Evolutionary conservation across 2,888 invertebrate genomes (phyloP), one percentile per base, ranked within the genome.

Genomic region (Neria commutata): DNA sequence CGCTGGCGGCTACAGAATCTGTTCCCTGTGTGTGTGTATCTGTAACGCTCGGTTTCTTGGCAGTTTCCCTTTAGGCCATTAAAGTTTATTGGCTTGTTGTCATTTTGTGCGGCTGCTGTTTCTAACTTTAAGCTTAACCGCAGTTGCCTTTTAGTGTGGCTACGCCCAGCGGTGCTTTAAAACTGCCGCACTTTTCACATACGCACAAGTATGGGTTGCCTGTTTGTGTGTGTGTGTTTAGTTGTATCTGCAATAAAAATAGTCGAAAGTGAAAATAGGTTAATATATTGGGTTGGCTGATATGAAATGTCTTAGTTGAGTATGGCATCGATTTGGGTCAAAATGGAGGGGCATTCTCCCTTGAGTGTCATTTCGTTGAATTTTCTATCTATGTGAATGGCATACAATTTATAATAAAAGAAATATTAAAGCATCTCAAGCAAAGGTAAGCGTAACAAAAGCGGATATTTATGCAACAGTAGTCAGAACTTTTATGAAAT

Each of bases 1-100:
- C 11, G 11, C 29, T 8, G 29, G 11, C 6, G 11, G 11, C 29
- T 8, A 29, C 6, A 29, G 11, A 29, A 29, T 8, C 6, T 29
- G 11, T 37, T 10, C 37, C n/a, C n/a, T 11, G 6, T 37, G 4
- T n/a, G 37, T 14, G 8, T 5, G n/a, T 37, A 14, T 37, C n/a
- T 37, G 37, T 37, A 37, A 37, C 6, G n/a, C n/a, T 11, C 3
- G n/a, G 8, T 37, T 37, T 37, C 4, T 37, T 37, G 4, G 4
- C 37, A n/a, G 4, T 37, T 37, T 37, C 29, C 34, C 54, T 34
- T 26, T 50, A 45, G 48, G 29, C 42, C 25, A 25, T 60, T 54
- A 52, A 54, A 54, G 46, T 54, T 46, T 54, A 54, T 29, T 56
- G 60, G 54, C 53, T 52, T 55, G 61, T 50, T 61, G 61, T 63